phyloP scores from a whole-genome alignment of 2,797 vertebrate genomes.

The Parotocinclus haroldoi region DNA sequence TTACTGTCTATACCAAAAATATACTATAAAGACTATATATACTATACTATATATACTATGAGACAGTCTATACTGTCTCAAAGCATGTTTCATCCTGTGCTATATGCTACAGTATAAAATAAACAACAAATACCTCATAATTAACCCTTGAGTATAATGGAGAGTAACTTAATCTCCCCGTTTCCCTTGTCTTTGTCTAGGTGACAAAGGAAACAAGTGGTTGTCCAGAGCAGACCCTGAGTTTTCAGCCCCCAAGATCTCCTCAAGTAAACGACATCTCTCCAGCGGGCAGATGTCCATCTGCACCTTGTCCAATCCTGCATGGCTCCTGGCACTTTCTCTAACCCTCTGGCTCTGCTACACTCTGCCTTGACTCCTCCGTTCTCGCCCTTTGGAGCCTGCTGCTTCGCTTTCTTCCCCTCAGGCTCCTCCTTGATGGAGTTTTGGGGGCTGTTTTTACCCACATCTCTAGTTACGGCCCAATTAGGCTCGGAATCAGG shows the following conservation, averaged over 20 bases:
- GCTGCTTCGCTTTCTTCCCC: conserved; percentile 36
- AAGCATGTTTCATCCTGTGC: too few species aligned
- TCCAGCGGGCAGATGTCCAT: conserved; percentile 79
- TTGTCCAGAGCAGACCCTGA: conserved; percentile 82
- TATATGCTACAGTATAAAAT: too few species aligned
- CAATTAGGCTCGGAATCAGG: conserved; percentile 20
- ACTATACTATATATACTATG: too few species aligned
- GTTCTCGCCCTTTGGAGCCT: conserved; percentile 24
- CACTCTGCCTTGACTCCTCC: conserved; percentile 74
- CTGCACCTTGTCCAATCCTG: conserved; percentile 74
- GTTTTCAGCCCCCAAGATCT: conserved; percentile 78
- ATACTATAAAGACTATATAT: too few species aligned
- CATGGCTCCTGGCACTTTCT: conserved; percentile 75
- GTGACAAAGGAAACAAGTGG: conserved; percentile 86
- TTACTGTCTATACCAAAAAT: too few species aligned
- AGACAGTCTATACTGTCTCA: too few species aligned
- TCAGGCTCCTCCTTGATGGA: conserved; percentile 34
- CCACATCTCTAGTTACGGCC: conserved; percentile 22
- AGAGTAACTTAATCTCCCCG: too few species aligned
- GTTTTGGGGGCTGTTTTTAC: conserved; percentile 33
- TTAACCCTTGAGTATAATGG: too few species aligned
- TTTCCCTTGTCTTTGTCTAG: conserved; percentile 55
- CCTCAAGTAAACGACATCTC: conserved; percentile 86
- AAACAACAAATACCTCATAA: too few species aligned
- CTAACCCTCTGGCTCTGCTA: conserved; percentile 76